phyloP scores from a whole-genome alignment of 2,113 vertebrate genomes.

The Heptranchias perlo region DNA sequence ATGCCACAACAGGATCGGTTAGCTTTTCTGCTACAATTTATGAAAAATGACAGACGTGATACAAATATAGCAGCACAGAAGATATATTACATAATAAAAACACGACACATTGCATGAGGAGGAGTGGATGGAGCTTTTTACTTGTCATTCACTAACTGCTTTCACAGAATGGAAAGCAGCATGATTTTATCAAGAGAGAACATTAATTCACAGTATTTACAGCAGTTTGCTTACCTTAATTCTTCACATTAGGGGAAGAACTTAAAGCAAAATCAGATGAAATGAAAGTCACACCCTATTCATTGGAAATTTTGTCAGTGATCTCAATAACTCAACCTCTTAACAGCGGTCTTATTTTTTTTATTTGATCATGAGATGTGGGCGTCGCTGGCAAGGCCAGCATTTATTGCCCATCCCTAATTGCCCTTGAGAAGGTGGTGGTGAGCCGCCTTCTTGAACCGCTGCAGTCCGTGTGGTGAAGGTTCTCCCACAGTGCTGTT shows the following conservation, averaged over 20 bases:
- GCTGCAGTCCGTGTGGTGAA: no score
- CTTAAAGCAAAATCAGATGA: not conserved
- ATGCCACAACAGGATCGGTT: not conserved
- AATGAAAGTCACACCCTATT: not conserved
- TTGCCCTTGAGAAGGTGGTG: no score
- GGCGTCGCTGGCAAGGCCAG: no score
- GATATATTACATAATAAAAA: slow-evolving; percentile 17
- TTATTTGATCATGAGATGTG: no score
- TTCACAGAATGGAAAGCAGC: not conserved
- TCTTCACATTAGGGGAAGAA: not conserved
- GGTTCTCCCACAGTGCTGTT: no score
- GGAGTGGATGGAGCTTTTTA: not conserved
- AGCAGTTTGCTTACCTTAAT: not conserved
- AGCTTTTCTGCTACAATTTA: slow-evolving; percentile 20
- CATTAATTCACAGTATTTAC: slow-evolving; percentile 13
- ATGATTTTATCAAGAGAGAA: not conserved
- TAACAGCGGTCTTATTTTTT: no score
- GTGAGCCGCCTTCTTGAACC: no score
- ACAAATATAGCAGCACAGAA: slow-evolving; percentile 24
- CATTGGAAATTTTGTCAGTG: not conserved
- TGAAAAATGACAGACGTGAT: not conserved
- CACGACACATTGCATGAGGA: not conserved
- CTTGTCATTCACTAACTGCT: not conserved
- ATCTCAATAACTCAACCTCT: not conserved
- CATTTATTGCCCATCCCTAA: no score